Evolutionary conservation across 2,797 vertebrate genomes (phyloP).

Genomic region (Ctenosaura bakeri): DNA sequence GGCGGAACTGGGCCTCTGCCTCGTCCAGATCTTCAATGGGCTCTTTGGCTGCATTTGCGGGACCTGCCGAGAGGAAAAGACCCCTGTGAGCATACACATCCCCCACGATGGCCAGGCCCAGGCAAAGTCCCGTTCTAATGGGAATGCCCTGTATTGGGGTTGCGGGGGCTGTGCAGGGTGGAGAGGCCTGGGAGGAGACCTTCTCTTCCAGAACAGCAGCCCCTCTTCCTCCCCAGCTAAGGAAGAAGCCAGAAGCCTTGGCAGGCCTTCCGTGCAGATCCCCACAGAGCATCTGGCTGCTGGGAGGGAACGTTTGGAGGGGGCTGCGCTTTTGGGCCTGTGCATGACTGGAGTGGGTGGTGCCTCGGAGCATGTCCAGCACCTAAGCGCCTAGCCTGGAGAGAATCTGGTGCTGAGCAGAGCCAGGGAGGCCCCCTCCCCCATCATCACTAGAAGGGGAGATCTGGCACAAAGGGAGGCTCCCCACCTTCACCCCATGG

Average conservation of each 20-base stretch:
- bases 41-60: constrained; percentile 85
- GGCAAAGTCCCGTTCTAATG: too few relatives aligned
- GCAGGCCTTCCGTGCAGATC: too few relatives aligned
- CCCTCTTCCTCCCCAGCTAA: not conserved
- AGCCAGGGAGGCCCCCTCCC: too few relatives aligned
- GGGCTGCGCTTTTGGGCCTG: too few relatives aligned
- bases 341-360: not conserved
- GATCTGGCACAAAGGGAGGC: not conserved
- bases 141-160: not conserved
- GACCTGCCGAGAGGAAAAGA: constrained; percentile 71
- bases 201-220: too few relatives aligned
- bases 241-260: too few relatives aligned
- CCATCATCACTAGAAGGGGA: too few relatives aligned
- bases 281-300: not conserved
- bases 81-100: not conserved
- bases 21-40: constrained; percentile 84
- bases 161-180: too few relatives aligned
- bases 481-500: not conserved
- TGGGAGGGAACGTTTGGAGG: not conserved
- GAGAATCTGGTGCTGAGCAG: too few relatives aligned
- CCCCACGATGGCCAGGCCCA: too few relatives aligned
- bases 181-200: too few relatives aligned
- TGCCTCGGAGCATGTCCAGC: not conserved
- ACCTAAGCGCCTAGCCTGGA: too few relatives aligned
- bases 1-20: constrained; percentile 81